Evolutionary conservation across 2,797 vertebrate genomes (phyloP).

Genomic region (Brachyalestes nurse): DNA sequence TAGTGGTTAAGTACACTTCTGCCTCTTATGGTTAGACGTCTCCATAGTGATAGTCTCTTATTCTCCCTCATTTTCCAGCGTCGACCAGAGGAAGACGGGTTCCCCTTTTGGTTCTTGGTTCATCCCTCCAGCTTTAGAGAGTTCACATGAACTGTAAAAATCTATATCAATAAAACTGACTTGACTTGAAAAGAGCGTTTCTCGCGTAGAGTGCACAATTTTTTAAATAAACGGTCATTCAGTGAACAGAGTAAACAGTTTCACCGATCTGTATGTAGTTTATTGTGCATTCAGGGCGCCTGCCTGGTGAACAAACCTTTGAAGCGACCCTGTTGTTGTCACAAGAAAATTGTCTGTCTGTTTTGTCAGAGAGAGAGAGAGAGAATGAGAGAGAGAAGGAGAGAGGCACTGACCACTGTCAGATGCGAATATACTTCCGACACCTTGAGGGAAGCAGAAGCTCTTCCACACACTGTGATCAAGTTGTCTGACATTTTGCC

Average conservation of each 20-base stretch:
- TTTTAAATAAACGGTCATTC: background rate
- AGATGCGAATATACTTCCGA: constrained; percentile 44
- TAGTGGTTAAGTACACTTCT: too few species aligned
- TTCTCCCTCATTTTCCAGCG: too few species aligned
- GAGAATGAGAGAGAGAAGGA: background rate
- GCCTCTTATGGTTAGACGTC: too few species aligned
- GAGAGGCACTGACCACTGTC: constrained; percentile 14
- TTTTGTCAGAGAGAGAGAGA: background rate
- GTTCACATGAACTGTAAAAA: too few species aligned
- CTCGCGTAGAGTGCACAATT: background rate
- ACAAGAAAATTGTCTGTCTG: background rate
- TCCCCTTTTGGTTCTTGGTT: too few species aligned
- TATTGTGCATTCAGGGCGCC: background rate
- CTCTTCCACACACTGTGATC: constrained; percentile 47
- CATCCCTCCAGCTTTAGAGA: too few species aligned
- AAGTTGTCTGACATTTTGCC: constrained; percentile 59
- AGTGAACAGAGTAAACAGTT: background rate
- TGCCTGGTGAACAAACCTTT: background rate
- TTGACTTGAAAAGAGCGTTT: too few species aligned
- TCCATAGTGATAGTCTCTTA: too few species aligned
- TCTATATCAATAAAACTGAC: too few species aligned
- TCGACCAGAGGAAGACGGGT: too few species aligned
- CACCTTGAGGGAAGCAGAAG: constrained; percentile 19
- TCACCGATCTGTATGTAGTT: too few species aligned
- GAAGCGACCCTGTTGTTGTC: background rate